phyloP scores from a whole-genome alignment of 2,113 vertebrate genomes.

The Lycocorax pyrrhopterus region DNA sequence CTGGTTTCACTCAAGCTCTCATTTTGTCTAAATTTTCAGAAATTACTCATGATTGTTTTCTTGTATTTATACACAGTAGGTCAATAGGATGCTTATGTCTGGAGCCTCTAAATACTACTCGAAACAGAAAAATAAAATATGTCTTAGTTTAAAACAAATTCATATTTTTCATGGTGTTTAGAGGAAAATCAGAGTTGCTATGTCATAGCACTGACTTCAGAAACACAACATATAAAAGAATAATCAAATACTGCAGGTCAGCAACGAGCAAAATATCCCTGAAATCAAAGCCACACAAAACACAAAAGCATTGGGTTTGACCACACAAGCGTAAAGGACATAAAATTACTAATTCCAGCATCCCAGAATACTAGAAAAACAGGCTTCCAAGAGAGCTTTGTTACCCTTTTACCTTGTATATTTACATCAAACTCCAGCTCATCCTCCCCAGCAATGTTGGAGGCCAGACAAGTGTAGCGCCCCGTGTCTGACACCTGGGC shows the following conservation, averaged over 20 bases:
- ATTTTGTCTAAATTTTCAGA: not conserved
- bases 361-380: not conserved
- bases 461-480: constrained; percentile 91
- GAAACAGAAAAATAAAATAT: not conserved
- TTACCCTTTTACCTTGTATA: constrained; percentile 90
- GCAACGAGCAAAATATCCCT: not conserved
- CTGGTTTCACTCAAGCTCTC: not conserved
- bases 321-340: not conserved
- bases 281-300: not conserved
- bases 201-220: not conserved
- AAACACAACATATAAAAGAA: not conserved
- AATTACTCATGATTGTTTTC: not conserved
- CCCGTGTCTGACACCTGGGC: constrained; percentile 90
- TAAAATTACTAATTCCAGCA: not conserved
- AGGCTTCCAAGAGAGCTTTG: not conserved
- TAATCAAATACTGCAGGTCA: not conserved
- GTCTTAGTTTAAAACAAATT: not conserved
- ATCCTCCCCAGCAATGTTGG: constrained; percentile 93
- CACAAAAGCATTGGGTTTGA: not conserved
- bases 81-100: not conserved
- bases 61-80: not conserved
- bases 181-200: not conserved
- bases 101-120: not conserved
- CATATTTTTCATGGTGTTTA: not conserved
- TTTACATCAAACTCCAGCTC: constrained; percentile 98